These are phyloP conservation scores for Toxonevra muliebris DNA, from an alignment of 2,888 invertebrate genomes.

Conservation along the genomic window DNA sequence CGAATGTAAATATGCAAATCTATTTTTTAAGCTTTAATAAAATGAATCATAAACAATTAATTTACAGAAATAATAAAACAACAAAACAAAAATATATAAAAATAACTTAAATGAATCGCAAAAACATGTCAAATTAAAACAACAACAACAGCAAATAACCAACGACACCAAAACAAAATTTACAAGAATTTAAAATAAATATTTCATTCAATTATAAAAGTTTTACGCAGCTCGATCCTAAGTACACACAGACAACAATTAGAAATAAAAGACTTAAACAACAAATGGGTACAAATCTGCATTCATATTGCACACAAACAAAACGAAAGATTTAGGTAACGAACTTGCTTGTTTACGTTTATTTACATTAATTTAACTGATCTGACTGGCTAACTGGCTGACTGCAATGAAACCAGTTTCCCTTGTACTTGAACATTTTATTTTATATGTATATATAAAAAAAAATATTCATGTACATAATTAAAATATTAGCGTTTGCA, in stretches of 20 bases:
- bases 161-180: not conserved
- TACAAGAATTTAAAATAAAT: not conserved
- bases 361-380: not conserved
- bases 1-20: no score
- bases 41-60: no score
- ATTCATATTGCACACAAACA: not conserved
- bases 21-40: no score
- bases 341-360: not conserved
- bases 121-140: not conserved
- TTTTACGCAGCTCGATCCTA: no score
- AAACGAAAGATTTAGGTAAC: constrained; percentile 19
- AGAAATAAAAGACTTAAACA: no score
- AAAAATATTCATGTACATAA: not conserved
- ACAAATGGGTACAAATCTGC: no score
- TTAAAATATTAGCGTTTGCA: not conserved
- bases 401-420: not conserved
- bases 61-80: no score
- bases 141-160: not conserved
- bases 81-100: not conserved
- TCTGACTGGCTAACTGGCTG: not conserved
- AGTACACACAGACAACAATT: no score
- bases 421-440: constrained; percentile 24
- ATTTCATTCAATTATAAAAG: no score
- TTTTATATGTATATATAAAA: not conserved
- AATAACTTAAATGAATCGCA: not conserved